phyloP scores from a whole-genome alignment of 2,888 invertebrate genomes.

The Emmelina monodactyla region DNA sequence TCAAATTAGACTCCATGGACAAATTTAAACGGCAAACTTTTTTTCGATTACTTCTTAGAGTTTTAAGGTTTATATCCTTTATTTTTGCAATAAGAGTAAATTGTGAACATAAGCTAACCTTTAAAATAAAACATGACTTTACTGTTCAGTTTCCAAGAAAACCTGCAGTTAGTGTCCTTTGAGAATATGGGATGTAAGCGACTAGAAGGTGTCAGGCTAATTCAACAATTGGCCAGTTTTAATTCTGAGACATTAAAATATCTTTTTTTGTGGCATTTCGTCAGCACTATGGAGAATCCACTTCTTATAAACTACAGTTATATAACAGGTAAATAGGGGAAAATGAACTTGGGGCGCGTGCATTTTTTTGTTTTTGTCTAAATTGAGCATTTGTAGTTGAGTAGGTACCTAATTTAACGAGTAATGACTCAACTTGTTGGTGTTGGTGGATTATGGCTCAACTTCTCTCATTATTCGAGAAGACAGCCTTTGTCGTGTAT shows the following conservation, averaged over 20 bases:
- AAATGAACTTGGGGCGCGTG: too few species aligned
- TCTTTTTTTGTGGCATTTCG: slow-evolving; percentile 50
- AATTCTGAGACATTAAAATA: slow-evolving; percentile 42
- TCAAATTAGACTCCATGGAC: slow-evolving; percentile 39
- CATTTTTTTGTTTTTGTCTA: too few species aligned
- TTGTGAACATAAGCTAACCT: too few species aligned
- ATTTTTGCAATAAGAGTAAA: too few species aligned
- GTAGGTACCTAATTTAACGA: too few species aligned
- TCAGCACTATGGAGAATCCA: slow-evolving; percentile 47
- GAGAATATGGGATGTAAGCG: slow-evolving; percentile 44
- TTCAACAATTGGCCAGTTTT: slow-evolving; percentile 46
- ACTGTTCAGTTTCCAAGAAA: slow-evolving; percentile 42
- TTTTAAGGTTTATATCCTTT: too few species aligned
- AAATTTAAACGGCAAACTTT: slow-evolving; percentile 34
- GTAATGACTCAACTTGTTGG: too few species aligned
- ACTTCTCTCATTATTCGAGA: too few species aligned
- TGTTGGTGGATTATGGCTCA: too few species aligned
- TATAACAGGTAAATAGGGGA: slow-evolving; percentile 47
- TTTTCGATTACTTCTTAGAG: slow-evolving; percentile 30
- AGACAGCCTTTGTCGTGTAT: too few species aligned
- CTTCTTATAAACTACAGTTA: slow-evolving; percentile 46
- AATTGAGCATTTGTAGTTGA: too few species aligned
- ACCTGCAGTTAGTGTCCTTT: slow-evolving; percentile 42
- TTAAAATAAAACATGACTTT: too few species aligned
- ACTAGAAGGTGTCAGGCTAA: slow-evolving; percentile 38